phyloP scores from a whole-genome alignment of 2,888 invertebrate genomes.

The Dione vanillae region DNA sequence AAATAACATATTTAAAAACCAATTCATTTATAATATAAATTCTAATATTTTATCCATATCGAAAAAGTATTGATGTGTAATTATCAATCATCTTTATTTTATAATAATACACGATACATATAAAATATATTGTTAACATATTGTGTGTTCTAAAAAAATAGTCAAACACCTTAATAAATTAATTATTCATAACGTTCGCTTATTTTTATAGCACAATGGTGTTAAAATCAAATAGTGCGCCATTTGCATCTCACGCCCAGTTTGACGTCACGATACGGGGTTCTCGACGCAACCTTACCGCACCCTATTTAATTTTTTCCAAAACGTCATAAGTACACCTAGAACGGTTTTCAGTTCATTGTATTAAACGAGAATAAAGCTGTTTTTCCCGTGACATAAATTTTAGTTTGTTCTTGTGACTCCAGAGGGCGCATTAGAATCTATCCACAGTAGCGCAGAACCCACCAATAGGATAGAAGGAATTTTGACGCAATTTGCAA shows the following conservation, averaged over 20 bases:
- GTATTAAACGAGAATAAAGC: conserved; percentile 42
- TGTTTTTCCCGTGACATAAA: conserved; percentile 48
- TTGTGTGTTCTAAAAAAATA: not conserved
- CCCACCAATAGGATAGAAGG: conserved; percentile 76
- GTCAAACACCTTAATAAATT: conserved; percentile 1
- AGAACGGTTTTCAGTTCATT: conserved; percentile 39
- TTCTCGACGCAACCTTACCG: conserved; percentile 77
- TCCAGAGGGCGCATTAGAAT: conserved; percentile 62
- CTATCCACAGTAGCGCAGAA: conserved; percentile 72
- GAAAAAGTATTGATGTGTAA: no score
- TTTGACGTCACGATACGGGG: conserved; percentile 83
- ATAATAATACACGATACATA: not conserved
- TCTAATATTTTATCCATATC: no score
- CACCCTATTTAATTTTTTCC: conserved; percentile 67
- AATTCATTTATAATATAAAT: no score
- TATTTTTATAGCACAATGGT: conserved; percentile 24
- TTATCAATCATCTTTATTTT: not conserved
- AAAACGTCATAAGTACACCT: conserved; percentile 57
- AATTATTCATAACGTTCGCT: not conserved
- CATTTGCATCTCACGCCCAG: conserved; percentile 77
- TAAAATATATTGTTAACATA: not conserved
- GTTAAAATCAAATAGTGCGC: conserved; percentile 59
- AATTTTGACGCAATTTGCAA: conserved; percentile 85
- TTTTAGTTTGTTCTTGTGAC: conserved; percentile 55
- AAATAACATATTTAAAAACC: no score